phyloP scores from a whole-genome alignment of 64 coral and sea anemone genomes.

The Pocillopora verrucosa region DNA sequence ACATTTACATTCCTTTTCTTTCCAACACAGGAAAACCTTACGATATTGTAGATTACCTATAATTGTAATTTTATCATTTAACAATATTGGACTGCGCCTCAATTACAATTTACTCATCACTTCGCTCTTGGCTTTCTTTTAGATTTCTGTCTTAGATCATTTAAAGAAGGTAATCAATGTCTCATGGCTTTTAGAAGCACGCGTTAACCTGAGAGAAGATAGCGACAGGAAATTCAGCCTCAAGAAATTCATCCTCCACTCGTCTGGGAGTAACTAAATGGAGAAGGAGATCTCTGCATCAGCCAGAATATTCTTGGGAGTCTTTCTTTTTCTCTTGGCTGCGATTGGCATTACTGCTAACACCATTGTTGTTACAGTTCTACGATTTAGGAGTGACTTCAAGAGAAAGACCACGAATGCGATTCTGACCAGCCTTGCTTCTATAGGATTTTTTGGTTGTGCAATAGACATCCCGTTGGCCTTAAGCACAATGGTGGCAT shows the following conservation, averaged over 20 bases:
- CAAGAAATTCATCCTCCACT: background rate
- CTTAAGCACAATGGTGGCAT: background rate
- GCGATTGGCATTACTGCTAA: background rate
- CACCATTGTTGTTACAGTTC: background rate
- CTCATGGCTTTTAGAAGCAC: background rate
- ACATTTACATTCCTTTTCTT: too few relatives aligned
- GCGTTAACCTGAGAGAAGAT: background rate
- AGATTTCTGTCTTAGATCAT: too few relatives aligned
- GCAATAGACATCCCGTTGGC: background rate
- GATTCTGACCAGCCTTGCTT: background rate
- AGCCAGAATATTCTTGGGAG: background rate
- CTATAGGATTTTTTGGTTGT: background rate
- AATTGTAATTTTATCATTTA: too few relatives aligned
- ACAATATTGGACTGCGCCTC: too few relatives aligned
- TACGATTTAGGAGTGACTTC: background rate
- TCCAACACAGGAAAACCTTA: too few relatives aligned
- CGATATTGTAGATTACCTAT: too few relatives aligned
- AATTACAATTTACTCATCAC: too few relatives aligned
- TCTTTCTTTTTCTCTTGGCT: background rate
- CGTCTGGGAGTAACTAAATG: background rate
- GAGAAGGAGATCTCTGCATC: background rate
- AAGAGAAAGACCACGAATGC: background rate
- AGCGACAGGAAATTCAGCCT: background rate
- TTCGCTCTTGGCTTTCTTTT: too few relatives aligned
- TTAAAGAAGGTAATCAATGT: too few relatives aligned